A percentile compares a stretch with the other conserved stretches of the same genome.
Evolutionary conservation across 2,888 invertebrate species (phyloP).

Genomic region (Scotopteryx bipunctaria): DNA sequence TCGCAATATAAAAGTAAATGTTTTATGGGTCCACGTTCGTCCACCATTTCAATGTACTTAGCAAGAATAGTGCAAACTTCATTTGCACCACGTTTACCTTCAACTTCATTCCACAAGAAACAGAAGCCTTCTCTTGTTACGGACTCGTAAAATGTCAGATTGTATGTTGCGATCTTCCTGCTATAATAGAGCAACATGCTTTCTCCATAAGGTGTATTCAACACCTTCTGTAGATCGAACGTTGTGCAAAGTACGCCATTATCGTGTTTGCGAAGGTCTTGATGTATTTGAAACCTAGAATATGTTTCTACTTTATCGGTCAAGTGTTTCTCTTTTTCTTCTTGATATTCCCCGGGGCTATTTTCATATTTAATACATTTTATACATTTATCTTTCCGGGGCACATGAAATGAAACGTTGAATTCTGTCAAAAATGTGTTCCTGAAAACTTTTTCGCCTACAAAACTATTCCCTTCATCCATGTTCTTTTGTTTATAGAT

Average conservation of each 20-base stretch:
- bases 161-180: constrained; percentile 20
- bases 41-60: background rate
- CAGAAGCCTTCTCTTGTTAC: constrained; percentile 3
- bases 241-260: constrained; percentile 1
- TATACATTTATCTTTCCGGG: constrained; percentile 25
- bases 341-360: background rate
- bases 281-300: too few species aligned
- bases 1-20: background rate
- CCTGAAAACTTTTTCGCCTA: too few species aligned
- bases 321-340: background rate
- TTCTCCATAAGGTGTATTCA: constrained; percentile 25
- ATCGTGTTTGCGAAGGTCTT: background rate
- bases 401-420: constrained; percentile 25
- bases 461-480: too few species aligned
- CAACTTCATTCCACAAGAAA: constrained; percentile 7
- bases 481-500: too few species aligned
- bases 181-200: constrained; percentile 22
- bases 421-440: constrained; percentile 2
- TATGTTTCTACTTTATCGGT: background rate
- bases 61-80: constrained; percentile 4
- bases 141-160: constrained; percentile 11
- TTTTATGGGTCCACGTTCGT: background rate
- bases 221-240: constrained; percentile 26
- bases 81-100: constrained; percentile 10
- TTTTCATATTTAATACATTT: constrained; percentile 7